A percentile compares a stretch with the other conserved stretches of the same genome.
Conservation (phyloP, 2,888 invertebrate genomes). For the Spodoptera littoralis region DNA sequence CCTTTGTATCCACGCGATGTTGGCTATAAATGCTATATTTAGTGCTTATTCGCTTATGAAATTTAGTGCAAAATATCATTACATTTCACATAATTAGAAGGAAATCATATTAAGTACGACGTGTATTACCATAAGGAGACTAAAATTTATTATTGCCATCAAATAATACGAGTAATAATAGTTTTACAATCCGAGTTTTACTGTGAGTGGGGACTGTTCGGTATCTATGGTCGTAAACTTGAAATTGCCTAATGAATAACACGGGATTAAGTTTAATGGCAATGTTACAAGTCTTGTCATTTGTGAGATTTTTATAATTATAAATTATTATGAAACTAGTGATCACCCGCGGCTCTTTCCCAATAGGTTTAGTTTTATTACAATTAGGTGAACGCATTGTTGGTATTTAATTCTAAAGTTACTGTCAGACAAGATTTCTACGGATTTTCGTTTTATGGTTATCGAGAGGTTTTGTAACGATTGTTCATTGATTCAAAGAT, state of each 20-base stretch:
- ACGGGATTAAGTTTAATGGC: slow-evolving; percentile 71
- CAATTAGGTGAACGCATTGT: slow-evolving; percentile 27
- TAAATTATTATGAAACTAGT: slow-evolving; percentile 44
- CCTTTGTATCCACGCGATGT: too few relatives aligned
- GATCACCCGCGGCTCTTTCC: slow-evolving; percentile 45
- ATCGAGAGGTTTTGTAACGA: slow-evolving; percentile 11
- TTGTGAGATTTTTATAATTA: slow-evolving; percentile 63
- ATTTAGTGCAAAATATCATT: slow-evolving; percentile 33
- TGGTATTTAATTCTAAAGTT: slow-evolving; percentile 27
- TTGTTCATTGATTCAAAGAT: too few relatives aligned
- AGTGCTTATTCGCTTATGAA: slow-evolving; percentile 7
- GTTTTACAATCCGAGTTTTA: slow-evolving; percentile 68
- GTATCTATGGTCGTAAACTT: slow-evolving; percentile 68
- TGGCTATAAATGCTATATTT: too few relatives aligned
- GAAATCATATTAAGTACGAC: slow-evolving; percentile 39
- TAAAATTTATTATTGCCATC: slow-evolving; percentile 69
- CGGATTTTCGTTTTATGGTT: slow-evolving; percentile 14
- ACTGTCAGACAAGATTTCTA: slow-evolving; percentile 23
- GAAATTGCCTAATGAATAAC: slow-evolving; percentile 75
- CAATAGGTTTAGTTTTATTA: slow-evolving; percentile 44
- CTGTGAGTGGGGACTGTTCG: slow-evolving; percentile 58
- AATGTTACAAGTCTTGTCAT: slow-evolving; percentile 62
- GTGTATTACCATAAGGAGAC: slow-evolving; percentile 59
- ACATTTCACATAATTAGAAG: slow-evolving; percentile 38
- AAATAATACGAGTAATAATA: slow-evolving; percentile 67